These are phyloP conservation scores for Oryzaephilus surinamensis DNA, from an alignment of 1,140 invertebrate genomes.

Conservation along the genomic window DNA sequence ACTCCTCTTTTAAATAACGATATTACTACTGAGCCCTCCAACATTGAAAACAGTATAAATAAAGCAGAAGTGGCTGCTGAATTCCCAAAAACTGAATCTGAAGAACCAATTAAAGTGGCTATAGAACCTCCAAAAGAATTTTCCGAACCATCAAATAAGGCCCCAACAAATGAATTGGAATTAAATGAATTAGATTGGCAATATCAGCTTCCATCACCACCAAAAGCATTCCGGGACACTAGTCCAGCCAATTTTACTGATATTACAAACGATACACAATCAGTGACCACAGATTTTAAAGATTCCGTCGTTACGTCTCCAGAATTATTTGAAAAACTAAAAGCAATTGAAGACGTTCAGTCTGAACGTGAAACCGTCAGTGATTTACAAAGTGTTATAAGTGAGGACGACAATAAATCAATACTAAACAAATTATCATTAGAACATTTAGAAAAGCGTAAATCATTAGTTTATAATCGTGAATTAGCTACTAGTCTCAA, in stretches of 20 bases:
- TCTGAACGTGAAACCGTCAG: conserved; percentile 20
- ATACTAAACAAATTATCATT: conserved; percentile 29
- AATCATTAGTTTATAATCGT: conserved; percentile 33
- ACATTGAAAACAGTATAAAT: no score
- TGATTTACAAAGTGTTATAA: conserved; percentile 20
- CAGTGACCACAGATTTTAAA: conserved; percentile 17
- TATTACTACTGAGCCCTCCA: no score
- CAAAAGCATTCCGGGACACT: conserved; percentile 46
- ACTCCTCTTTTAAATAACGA: no score
- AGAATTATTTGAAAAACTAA: conserved; percentile 33
- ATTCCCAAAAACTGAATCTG: conserved; percentile 4
- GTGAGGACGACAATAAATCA: conserved; percentile 23
- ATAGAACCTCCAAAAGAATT: conserved; percentile 4
- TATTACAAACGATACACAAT: conserved; percentile 18
- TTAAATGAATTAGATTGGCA: conserved; percentile 46
- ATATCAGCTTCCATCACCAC: conserved; percentile 51
- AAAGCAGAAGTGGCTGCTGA: no score
- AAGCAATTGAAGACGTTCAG: conserved; percentile 23
- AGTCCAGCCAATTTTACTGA: conserved; percentile 32
- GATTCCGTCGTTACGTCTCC: conserved; percentile 33
- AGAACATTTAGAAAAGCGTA: conserved; percentile 33
- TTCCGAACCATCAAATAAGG: conserved; percentile 1
- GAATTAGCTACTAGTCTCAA: conserved; percentile 36
- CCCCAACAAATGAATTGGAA: no score
- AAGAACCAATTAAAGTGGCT: background rate